Evolutionary conservation across 2,888 invertebrate species (phyloP).

Genomic region (Ochropleura plecta): DNA sequence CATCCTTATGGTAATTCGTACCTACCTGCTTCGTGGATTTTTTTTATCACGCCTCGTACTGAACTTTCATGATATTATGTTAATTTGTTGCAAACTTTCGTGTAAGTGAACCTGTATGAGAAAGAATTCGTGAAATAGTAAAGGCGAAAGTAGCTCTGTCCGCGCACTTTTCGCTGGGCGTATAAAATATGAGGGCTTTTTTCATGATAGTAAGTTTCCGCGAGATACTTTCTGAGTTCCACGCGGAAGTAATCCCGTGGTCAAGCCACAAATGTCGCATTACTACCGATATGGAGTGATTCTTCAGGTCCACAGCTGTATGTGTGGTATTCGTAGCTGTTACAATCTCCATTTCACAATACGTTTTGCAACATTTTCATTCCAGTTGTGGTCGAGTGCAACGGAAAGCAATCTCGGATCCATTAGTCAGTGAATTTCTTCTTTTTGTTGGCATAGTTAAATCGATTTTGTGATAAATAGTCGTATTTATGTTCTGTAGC

Average conservation of each 20-base stretch:
- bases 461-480: constrained; percentile 11
- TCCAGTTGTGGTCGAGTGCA: background rate
- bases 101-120: no score
- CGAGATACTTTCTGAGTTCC: no score
- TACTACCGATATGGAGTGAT: background rate
- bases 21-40: background rate
- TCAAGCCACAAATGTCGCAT: no score
- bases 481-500: background rate
- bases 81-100: no score
- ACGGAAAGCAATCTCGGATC: constrained; percentile 16
- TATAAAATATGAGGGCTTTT: no score
- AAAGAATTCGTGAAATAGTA: no score
- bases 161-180: no score
- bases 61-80: no score
- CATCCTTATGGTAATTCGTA: background rate
- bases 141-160: no score
- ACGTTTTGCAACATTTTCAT: background rate
- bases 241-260: no score
- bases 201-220: no score
- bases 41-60: no score
- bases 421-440: constrained; percentile 31
- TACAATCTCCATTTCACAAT: background rate
- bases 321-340: constrained; percentile 2
- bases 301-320: background rate
- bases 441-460: constrained; percentile 24